Conservation (phyloP, 2,888 invertebrate genomes). For the Troglohyphantes excavatus region DNA sequence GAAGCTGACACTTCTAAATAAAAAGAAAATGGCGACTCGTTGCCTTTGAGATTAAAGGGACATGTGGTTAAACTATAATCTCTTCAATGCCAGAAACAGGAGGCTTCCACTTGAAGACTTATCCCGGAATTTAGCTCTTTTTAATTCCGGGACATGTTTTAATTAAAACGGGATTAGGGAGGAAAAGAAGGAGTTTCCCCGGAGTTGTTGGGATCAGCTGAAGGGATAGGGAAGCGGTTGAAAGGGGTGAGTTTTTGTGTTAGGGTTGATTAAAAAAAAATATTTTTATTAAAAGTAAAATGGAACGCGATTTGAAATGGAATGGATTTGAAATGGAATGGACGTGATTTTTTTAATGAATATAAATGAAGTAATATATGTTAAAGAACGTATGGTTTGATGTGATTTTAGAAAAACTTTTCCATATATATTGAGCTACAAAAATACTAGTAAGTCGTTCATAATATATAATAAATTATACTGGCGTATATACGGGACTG, state of each 20-base stretch:
- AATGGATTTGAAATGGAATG: no score
- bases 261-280: conserved; percentile 2
- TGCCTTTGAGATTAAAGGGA: conserved; percentile 15
- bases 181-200: not conserved
- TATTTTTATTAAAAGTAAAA: not conserved
- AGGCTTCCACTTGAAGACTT: not conserved
- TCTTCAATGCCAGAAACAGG: not conserved
- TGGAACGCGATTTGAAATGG: no score
- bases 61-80: conserved; percentile 25
- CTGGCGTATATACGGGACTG: no score
- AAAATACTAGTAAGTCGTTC: no score
- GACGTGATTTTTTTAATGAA: no score
- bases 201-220: conserved; percentile 4
- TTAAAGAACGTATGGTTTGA: no score
- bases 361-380: no score
- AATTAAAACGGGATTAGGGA: conserved; percentile 53
- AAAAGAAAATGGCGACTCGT: conserved; percentile 10
- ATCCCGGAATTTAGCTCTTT: conserved; percentile 3
- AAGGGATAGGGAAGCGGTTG: not conserved
- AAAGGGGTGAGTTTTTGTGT: not conserved
- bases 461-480: no score
- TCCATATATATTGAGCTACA: no score
- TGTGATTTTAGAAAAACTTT: no score
- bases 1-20: not conserved
- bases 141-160: conserved; percentile 18